phyloP scores from a whole-genome alignment of 2,888 invertebrate species.

The Acanthosepion lycidas region DNA sequence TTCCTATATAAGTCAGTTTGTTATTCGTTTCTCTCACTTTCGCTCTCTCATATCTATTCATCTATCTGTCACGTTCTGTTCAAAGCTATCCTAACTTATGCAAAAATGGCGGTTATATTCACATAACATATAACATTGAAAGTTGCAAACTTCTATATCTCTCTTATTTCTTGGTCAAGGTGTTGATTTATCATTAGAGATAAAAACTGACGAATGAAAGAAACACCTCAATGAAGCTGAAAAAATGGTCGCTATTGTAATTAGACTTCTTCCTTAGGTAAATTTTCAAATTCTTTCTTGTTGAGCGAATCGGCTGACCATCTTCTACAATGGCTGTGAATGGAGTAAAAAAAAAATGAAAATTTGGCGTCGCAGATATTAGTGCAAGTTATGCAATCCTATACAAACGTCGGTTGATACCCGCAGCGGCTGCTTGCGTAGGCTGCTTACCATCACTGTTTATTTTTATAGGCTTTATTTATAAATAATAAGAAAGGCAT shows the following conservation, averaged over 20 bases:
- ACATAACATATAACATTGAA: no score
- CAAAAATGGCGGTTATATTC: no score
- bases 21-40: no score
- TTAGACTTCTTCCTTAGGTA: not conserved
- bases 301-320: not conserved
- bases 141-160: no score
- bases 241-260: not conserved
- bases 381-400: not conserved
- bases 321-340: not conserved
- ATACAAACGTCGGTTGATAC: not conserved
- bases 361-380: not conserved
- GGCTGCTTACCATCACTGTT: not conserved
- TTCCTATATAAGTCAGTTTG: no score
- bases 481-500: not conserved
- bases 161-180: no score
- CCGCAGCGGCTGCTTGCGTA: not conserved
- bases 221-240: not conserved
- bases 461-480: not conserved
- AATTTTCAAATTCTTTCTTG: not conserved
- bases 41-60: no score
- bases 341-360: not conserved
- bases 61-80: no score
- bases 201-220: no score
- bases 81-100: no score
- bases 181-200: no score